Evolutionary conservation across 1,140 invertebrate genomes (phyloP), one percentile per base, ranked within the genome.

Genomic region (Telenomus remus): DNA sequence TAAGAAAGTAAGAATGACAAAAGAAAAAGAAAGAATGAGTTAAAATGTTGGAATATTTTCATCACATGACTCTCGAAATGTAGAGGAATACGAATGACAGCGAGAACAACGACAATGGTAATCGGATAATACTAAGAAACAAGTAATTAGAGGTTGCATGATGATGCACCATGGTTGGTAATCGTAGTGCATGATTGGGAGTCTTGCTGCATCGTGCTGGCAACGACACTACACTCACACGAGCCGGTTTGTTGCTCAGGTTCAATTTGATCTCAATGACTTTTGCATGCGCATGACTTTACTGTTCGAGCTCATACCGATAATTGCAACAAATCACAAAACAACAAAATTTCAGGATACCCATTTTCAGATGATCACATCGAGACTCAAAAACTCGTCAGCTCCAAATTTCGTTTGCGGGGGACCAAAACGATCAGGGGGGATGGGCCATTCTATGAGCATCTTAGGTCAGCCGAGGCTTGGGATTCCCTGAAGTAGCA

Each of bases 91-190:
- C 79, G 69, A 80, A 80, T 80, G 81, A 83, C 79, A 80, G 71
- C 80, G 82, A 82, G 82, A 81, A 72, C 79, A 82, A 79, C 80
- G 82, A 81, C 69, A 81, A 83, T 80, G 82, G 82, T 83, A 83
- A 83, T 79, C 77, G 78, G 77, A 80, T 76, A 79, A 79, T 59
- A 72, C 19, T 78, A 81, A 78, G 63, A 75, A 76, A 72, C 60
- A 79, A 80, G 78, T 83, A 71, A 79, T 80, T 79, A 79, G 66
- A 74, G 77, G 65, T 78, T 69, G 81, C 81, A 82, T 78, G 79
- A 56, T 71, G 65, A 42, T 59, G 75, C 64, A 27, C 66, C 64
- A 69, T 39, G 56, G 68, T n/a, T 57, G 65, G 49, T 50, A 60
- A 65, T 13, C 19, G 53, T 69, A 59, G 60, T 57, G 73, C 73